Evolutionary conservation across 2,888 invertebrate genomes (phyloP).

Genomic region (Napeogenes inachia): DNA sequence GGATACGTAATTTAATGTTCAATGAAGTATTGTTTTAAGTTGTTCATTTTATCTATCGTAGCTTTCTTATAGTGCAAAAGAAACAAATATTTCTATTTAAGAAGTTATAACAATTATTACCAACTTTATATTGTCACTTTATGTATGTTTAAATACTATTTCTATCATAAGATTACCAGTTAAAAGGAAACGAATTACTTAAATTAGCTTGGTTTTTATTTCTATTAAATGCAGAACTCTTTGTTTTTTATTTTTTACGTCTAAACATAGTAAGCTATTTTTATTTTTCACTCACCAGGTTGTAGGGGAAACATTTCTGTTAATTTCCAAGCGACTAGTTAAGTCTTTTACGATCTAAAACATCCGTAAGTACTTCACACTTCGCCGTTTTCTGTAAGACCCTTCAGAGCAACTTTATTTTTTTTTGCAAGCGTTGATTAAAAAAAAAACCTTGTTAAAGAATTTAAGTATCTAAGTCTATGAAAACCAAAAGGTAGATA

Average conservation of each 20-base stretch:
- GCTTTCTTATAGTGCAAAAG: not conserved
- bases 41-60: slow-evolving; percentile 17
- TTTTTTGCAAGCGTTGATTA: too few relatives aligned
- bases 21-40: slow-evolving; percentile 27
- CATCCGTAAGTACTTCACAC: slow-evolving; percentile 31
- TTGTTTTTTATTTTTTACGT: slow-evolving; percentile 3
- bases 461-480: too few relatives aligned
- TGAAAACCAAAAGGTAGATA: too few relatives aligned
- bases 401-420: slow-evolving; percentile 3
- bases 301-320: slow-evolving; percentile 34
- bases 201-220: too few relatives aligned
- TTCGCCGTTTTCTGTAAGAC: slow-evolving; percentile 19
- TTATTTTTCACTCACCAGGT: slow-evolving; percentile 29
- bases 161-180: too few relatives aligned
- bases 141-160: too few relatives aligned
- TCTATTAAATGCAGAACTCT: too few relatives aligned
- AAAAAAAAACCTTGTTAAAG: too few relatives aligned
- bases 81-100: too few relatives aligned
- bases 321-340: slow-evolving; percentile 39
- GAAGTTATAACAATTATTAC: too few relatives aligned
- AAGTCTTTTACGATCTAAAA: slow-evolving; percentile 38
- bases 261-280: slow-evolving; percentile 29
- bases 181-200: too few relatives aligned
- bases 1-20: slow-evolving; percentile 49
- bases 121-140: too few relatives aligned